Base-by-base conservation (phyloP, 1,140 invertebrate species). In the Cataglyphis hispanica region DNA sequence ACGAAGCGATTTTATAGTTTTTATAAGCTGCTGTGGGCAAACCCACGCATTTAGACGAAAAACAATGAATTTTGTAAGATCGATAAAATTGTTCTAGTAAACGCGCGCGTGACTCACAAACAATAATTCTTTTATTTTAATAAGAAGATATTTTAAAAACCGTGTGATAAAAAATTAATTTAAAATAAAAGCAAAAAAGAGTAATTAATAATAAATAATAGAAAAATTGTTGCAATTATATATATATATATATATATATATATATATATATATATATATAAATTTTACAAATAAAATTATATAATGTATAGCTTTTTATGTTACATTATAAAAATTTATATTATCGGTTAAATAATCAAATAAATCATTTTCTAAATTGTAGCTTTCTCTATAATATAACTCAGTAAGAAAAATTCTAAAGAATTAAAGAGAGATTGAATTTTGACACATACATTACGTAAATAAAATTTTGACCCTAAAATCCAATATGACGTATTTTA, bases 251-350 rank as follows among this genome's bases (percentile, higher is more conserved):
- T 70, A 7, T 27, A 50, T 31, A 10, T 75, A 75, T 40, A 75
- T 46, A 37, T 37, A 37, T n/a, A n/a, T 70, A 7, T 27, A 50
- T 31, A 10, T 75, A 75, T 40, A 75, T 46, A 37, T 37, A 37
- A 43, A 43, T 70, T 53, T 4, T 70, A 50, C 16, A 43, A 43
- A 43, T 43, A 43, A 43, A 13, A 13, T 43, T 43, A 13, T 43
- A 43, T 31, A 63, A 63, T 25, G 31, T 58, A 25, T 58, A 58
- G 4, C 8, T 58, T 60, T 75, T 75, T 60, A 75, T 2, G 19
- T 16, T 63, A 31, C 6, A 19, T 40, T 75, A 19, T 40, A 60
- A n/a, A 74, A 74, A 53, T 53, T 53, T n/a, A 22, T 72, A 25
- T 67, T 25, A 53, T 31, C 8, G 3, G 25, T 8, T 77, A 64